These are phyloP conservation scores for Cyprinodon variegatus DNA, from an alignment of 2,113 vertebrate species.

Conservation along the genomic window DNA sequence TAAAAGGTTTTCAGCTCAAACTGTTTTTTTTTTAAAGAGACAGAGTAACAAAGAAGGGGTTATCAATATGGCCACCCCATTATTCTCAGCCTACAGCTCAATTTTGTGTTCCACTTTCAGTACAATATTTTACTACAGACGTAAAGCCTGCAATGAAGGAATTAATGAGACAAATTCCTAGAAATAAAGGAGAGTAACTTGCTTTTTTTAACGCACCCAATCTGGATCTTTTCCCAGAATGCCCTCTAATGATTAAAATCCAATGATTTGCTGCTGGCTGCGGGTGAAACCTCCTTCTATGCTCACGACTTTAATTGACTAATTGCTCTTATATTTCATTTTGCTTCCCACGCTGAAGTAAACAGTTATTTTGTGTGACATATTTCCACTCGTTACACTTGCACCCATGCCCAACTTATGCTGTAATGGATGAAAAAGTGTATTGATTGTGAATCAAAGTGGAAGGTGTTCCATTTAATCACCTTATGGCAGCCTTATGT, in stretches of 20 bases:
- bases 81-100: background rate
- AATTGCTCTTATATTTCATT: conserved; percentile 59
- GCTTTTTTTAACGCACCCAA: conserved; percentile 5
- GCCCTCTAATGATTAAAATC: conserved; percentile 47
- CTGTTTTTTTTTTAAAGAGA: background rate
- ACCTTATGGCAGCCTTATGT: conserved; percentile 35
- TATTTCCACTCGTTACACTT: conserved; percentile 45
- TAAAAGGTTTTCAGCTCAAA: background rate
- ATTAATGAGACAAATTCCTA: background rate
- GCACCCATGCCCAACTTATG: conserved; percentile 18
- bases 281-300: conserved; percentile 53
- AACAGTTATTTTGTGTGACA: conserved; percentile 53
- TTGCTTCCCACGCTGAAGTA: conserved; percentile 14
- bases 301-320: conserved; percentile 57
- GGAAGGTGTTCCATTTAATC: conserved; percentile 57
- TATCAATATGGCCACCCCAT: background rate
- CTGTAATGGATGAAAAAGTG: conserved; percentile 27
- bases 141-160: background rate
- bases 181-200: background rate
- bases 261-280: conserved; percentile 41
- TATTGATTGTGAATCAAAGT: conserved; percentile 62
- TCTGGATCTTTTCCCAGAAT: conserved; percentile 49
- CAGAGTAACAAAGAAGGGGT: background rate
- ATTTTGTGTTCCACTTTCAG: background rate
- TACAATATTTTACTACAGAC: background rate